Conservation (phyloP, 1,140 invertebrate genomes). For the Trichogramma pretiosum region DNA sequence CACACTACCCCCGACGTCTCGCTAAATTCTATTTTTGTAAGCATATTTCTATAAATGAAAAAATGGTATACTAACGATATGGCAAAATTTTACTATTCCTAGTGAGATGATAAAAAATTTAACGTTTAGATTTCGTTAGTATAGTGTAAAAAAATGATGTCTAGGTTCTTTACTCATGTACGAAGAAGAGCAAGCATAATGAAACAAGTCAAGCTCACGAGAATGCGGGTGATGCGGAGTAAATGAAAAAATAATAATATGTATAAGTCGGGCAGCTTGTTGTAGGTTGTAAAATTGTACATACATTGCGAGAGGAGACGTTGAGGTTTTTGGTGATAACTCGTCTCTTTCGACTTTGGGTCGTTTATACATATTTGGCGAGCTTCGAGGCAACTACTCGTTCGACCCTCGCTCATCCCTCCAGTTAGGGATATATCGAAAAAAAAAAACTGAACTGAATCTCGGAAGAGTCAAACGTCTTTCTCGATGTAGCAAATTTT, state of each 20-base stretch:
- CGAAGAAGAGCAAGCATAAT: no score
- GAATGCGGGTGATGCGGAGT: no score
- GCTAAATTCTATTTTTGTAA: constrained; percentile 50
- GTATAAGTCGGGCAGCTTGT: constrained; percentile 40
- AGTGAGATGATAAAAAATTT: constrained; percentile 46
- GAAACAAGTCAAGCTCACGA: no score
- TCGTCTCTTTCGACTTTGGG: constrained; percentile 21
- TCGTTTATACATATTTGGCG: no score
- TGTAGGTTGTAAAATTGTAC: constrained; percentile 50
- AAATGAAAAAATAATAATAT: constrained; percentile 19
- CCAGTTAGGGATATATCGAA: no score
- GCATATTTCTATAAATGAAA: constrained; percentile 46
- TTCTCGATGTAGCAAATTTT: constrained; percentile 7
- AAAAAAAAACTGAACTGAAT: constrained; percentile 14
- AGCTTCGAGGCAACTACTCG: constrained; percentile 15
- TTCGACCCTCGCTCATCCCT: no score
- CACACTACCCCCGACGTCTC: constrained; percentile 36
- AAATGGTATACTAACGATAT: constrained; percentile 46
- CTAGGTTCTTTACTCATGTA: constrained; percentile 48
- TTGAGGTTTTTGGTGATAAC: constrained; percentile 14
- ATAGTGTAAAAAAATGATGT: constrained; percentile 49
- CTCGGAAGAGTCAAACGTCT: constrained; percentile 10
- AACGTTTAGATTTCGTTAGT: constrained; percentile 50
- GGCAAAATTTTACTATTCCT: constrained; percentile 48
- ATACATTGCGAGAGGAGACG: constrained; percentile 48